These are phyloP conservation scores for Tetragnatha montana DNA, from an alignment of 2,888 invertebrate species.

Conservation along the genomic window DNA sequence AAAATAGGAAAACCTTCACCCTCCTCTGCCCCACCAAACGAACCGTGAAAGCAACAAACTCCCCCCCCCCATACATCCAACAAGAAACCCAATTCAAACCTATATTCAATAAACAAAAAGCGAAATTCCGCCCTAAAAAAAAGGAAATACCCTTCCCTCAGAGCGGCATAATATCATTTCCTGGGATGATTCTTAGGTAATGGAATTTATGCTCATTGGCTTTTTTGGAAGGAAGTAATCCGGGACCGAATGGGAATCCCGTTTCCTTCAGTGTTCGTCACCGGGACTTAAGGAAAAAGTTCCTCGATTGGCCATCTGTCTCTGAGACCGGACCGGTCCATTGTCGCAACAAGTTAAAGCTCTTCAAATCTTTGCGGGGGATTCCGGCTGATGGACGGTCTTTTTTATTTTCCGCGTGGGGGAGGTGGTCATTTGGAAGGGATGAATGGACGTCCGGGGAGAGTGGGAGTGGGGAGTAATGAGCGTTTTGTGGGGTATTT, in stretches of 20 bases:
- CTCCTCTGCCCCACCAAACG: not conserved
- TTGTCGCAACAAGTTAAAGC: not conserved
- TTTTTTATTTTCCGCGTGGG: not conserved
- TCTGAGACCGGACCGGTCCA: not conserved
- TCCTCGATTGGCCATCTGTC: not conserved
- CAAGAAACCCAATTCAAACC: not conserved
- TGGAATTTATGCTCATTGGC: constrained; percentile 56
- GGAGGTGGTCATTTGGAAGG: not conserved
- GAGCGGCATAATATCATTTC: constrained; percentile 41
- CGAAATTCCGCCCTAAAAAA: not conserved
- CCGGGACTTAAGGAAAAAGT: not conserved
- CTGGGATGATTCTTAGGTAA: constrained; percentile 27
- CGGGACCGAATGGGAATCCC: constrained; percentile 29
- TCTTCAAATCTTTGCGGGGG: not conserved
- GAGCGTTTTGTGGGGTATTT: no score
- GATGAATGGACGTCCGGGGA: not conserved
- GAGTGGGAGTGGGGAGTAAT: no score
- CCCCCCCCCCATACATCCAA: not conserved
- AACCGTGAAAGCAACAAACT: not conserved
- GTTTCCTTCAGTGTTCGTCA: constrained; percentile 28
- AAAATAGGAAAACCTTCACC: not conserved
- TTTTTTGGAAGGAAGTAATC: constrained; percentile 42
- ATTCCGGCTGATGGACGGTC: not conserved
- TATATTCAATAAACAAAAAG: not conserved
- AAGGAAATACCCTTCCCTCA: not conserved